These are phyloP conservation scores for Glossophaga mutica DNA, from an alignment of 2,797 vertebrate genomes.

Conservation along the genomic window DNA sequence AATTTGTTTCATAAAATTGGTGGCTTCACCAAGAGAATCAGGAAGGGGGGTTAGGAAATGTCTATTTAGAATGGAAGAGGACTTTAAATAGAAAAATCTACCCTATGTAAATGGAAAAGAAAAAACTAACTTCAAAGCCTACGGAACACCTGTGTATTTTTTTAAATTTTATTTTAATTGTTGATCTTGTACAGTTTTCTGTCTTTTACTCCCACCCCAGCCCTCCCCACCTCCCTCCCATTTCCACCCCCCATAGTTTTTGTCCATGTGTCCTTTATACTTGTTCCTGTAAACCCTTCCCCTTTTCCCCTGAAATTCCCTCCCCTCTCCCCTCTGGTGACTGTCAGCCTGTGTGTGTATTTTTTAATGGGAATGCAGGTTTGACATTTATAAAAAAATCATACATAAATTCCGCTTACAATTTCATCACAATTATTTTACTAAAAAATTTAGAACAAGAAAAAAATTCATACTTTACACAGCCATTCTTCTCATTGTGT, in stretches of 20 bases:
- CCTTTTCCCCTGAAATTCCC: too few species aligned
- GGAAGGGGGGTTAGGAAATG: background rate
- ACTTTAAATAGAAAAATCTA: background rate
- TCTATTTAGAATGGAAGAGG: background rate
- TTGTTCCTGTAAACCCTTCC: too few species aligned
- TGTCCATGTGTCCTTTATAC: too few species aligned
- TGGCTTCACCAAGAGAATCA: background rate
- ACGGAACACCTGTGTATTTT: background rate
- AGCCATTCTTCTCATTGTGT: constrained; percentile 60
- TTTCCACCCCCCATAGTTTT: too few species aligned
- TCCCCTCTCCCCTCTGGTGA: too few species aligned
- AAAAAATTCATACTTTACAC: constrained; percentile 68
- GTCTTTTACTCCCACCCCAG: too few species aligned
- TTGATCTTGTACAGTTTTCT: too few species aligned
- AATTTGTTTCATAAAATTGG: background rate
- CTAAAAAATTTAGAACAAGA: background rate
- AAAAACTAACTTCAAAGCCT: background rate
- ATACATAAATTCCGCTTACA: background rate
- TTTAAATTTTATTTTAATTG: too few species aligned
- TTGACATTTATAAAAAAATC: constrained; percentile 26
- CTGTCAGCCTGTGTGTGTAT: background rate
- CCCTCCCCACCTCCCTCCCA: too few species aligned
- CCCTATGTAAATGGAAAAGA: background rate
- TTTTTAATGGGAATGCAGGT: background rate
- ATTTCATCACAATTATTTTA: background rate